These are phyloP conservation scores for Sceloporus undulatus DNA, from an alignment of 2,113 vertebrate genomes.

Conservation along the genomic window DNA sequence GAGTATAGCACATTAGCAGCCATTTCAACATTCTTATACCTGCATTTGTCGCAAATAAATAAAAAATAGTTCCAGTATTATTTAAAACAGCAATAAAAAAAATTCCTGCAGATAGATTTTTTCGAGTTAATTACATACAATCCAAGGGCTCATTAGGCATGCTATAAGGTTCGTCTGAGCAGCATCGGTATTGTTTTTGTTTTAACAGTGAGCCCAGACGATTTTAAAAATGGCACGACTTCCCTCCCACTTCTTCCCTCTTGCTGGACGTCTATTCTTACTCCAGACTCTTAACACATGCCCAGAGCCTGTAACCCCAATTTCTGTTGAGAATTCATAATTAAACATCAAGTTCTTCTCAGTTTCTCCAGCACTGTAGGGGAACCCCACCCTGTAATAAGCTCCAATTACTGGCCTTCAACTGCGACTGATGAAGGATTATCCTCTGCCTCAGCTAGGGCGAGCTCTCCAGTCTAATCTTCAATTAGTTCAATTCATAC, in stretches of 20 bases:
- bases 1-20: conserved; percentile 31
- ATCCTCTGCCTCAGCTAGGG: conserved; percentile 82
- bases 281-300: conserved; percentile 14
- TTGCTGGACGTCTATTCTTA: conserved; percentile 62
- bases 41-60: conserved; percentile 25
- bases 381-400: conserved; percentile 84
- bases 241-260: conserved; percentile 65
- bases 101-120: conserved; percentile 54
- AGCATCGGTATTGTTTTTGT: conserved; percentile 71
- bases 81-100: conserved; percentile 43
- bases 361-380: conserved; percentile 83
- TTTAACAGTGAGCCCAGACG: conserved; percentile 66
- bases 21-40: conserved; percentile 43
- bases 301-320: conserved; percentile 39
- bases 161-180: conserved; percentile 67
- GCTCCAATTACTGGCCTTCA: conserved; percentile 84
- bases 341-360: conserved; percentile 85
- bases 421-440: conserved; percentile 89
- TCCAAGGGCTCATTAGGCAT: conserved; percentile 69
- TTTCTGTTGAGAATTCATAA: conserved; percentile 81
- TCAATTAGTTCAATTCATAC: conserved; percentile 89
- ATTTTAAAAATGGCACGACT: conserved; percentile 68
- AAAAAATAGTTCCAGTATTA: conserved; percentile 56
- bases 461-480: conserved; percentile 84
- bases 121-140: conserved; percentile 75